These are phyloP conservation scores for Zaprionus gabonicus DNA, from an alignment of 1,140 invertebrate species.

Conservation along the genomic window DNA sequence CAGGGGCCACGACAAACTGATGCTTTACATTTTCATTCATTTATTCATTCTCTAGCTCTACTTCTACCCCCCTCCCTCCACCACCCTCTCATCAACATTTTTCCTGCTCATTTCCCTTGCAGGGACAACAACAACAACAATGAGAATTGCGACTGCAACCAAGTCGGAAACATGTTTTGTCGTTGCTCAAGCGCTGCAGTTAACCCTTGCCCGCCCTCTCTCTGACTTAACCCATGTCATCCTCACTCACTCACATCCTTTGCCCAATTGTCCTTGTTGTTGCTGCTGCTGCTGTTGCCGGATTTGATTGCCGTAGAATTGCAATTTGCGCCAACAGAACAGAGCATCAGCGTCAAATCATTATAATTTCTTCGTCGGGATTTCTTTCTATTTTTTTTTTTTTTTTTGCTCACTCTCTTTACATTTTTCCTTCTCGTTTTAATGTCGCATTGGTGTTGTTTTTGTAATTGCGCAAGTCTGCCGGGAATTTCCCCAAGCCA, in stretches of 20 bases:
- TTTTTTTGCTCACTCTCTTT: neutral
- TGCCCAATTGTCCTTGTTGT: slow-evolving; percentile 42
- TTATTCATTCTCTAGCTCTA: too few relatives aligned
- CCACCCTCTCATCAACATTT: slow-evolving; percentile 58
- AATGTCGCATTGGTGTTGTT: slow-evolving; percentile 47
- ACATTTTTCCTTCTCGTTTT: slow-evolving; percentile 20
- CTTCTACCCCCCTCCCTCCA: slow-evolving; percentile 21
- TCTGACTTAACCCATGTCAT: slow-evolving; percentile 8
- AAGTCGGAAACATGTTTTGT: slow-evolving; percentile 80
- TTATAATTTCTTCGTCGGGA: slow-evolving; percentile 74
- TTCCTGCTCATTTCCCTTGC: slow-evolving; percentile 67
- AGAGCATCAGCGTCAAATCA: slow-evolving; percentile 82
- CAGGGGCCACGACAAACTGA: neutral
- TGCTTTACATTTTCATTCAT: slow-evolving; percentile 68
- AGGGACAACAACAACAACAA: slow-evolving; percentile 21
- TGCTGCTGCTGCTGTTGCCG: slow-evolving; percentile 47
- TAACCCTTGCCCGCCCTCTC: slow-evolving; percentile 61
- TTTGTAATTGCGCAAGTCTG: slow-evolving; percentile 55
- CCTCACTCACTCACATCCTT: neutral
- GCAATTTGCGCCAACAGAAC: slow-evolving; percentile 80
- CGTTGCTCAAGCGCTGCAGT: slow-evolving; percentile 74
- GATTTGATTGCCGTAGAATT: slow-evolving; percentile 81
- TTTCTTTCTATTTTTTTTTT: slow-evolving; percentile 32
- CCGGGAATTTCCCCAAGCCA: slow-evolving; percentile 40
- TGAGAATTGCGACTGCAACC: slow-evolving; percentile 43